These are phyloP conservation scores for Pandemis corylana DNA, from an alignment of 2,888 invertebrate genomes.

Conservation along the genomic window DNA sequence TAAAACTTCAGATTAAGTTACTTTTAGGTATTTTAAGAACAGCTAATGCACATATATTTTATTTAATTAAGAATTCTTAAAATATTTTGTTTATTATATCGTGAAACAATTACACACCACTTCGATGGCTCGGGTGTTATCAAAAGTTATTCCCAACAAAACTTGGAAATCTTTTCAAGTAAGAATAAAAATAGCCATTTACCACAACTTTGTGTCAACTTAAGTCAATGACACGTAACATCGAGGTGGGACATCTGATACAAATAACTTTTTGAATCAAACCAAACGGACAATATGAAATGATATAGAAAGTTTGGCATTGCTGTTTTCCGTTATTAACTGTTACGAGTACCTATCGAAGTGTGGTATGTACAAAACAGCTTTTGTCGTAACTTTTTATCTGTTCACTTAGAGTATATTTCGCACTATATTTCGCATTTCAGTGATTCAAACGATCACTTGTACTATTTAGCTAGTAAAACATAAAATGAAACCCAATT, in stretches of 20 bases:
- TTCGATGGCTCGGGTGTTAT: slow-evolving; percentile 10
- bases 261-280: slow-evolving; percentile 44
- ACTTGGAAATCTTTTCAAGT: slow-evolving; percentile 25
- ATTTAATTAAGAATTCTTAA: too few species aligned
- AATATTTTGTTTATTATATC: too few species aligned
- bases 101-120: background rate
- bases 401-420: background rate
- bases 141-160: slow-evolving; percentile 5
- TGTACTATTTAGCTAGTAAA: background rate
- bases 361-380: background rate
- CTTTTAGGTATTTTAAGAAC: too few species aligned
- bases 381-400: background rate
- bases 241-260: slow-evolving; percentile 43
- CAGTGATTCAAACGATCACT: background rate
- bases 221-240: slow-evolving; percentile 54
- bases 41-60: too few species aligned
- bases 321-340: background rate
- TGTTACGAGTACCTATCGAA: background rate
- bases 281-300: slow-evolving; percentile 37
- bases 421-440: background rate
- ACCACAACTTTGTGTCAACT: slow-evolving; percentile 44
- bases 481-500: background rate
- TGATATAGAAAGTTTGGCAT: slow-evolving; percentile 28
- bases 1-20: too few species aligned
- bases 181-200: slow-evolving; percentile 33